phyloP scores from a whole-genome alignment of 2,888 invertebrate species.

The Malacosoma neustria region DNA sequence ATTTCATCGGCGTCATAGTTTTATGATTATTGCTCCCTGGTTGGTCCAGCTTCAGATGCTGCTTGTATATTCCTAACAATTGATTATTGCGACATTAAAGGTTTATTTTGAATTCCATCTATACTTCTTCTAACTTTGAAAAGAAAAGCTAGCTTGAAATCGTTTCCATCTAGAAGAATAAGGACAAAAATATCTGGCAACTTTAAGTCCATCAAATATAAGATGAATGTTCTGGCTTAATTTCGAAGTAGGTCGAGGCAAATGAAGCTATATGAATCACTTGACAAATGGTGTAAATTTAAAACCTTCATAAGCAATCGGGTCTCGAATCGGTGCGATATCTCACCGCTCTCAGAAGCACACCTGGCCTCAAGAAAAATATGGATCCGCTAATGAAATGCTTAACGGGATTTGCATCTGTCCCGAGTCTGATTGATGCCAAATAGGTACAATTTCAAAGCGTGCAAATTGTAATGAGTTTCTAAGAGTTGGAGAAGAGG shows the following conservation, averaged over 20 bases:
- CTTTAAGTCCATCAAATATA: no score
- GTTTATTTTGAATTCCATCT: no score
- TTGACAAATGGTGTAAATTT: neutral
- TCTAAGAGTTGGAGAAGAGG: neutral
- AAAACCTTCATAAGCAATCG: neutral
- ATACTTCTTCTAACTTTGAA: no score
- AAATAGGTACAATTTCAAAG: slow-evolving; percentile 8
- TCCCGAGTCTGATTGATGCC: slow-evolving; percentile 39
- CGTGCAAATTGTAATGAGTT: neutral
- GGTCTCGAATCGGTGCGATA: slow-evolving; percentile 15
- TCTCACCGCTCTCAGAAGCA: slow-evolving; percentile 22
- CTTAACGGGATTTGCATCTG: slow-evolving; percentile 41
- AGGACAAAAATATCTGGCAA: no score
- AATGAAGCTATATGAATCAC: neutral
- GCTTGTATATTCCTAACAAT: no score
- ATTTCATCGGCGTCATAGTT: no score
- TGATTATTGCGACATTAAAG: no score
- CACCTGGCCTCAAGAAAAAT: slow-evolving; percentile 33
- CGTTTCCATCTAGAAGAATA: no score
- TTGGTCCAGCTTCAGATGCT: no score
- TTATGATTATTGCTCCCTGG: no score
- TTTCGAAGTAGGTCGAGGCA: neutral
- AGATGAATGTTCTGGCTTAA: no score
- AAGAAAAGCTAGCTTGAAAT: no score
- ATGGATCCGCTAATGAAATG: slow-evolving; percentile 46